Conservation (phyloP, 2,113 vertebrate genomes). For the Cottus gobio region DNA sequence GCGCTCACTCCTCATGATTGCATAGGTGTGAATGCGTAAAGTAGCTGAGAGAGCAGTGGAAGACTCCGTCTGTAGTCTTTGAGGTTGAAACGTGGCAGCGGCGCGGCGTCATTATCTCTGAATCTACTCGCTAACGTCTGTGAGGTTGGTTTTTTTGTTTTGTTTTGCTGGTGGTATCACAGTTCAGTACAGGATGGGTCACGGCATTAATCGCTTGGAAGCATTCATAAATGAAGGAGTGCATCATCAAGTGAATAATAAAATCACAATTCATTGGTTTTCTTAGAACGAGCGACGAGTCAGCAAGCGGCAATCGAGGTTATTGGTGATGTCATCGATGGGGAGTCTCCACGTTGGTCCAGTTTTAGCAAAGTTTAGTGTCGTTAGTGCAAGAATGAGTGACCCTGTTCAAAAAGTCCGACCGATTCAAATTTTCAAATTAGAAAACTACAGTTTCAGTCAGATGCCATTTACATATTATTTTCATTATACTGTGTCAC, state of each 20-base stretch:
- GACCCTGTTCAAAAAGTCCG: constrained; percentile 62
- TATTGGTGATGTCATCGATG: constrained; percentile 48
- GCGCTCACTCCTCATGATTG: constrained; percentile 60
- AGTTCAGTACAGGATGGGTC: constrained; percentile 53
- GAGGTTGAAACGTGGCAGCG: constrained; percentile 58
- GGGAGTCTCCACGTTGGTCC: constrained; percentile 67
- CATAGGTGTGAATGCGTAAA: constrained; percentile 70
- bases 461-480: constrained; percentile 30
- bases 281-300: constrained; percentile 44
- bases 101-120: not conserved
- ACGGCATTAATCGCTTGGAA: constrained; percentile 34
- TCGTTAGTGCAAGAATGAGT: constrained; percentile 75
- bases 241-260: constrained; percentile 36
- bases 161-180: constrained; percentile 71
- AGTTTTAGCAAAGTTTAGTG: constrained; percentile 57
- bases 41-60: constrained; percentile 51
- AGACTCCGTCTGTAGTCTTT: constrained; percentile 62
- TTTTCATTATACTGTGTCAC: constrained; percentile 31
- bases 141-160: constrained; percentile 4
- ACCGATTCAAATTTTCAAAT: constrained; percentile 37
- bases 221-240: constrained; percentile 37
- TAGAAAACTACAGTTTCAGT: constrained; percentile 68
- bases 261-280: constrained; percentile 44
- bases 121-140: constrained; percentile 10
- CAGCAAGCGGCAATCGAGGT: constrained; percentile 57